Percentiles rank a stretch among this genome's conserved stretches.
Conservation (phyloP, 2,797 vertebrate genomes). For the Chanos chanos region DNA sequence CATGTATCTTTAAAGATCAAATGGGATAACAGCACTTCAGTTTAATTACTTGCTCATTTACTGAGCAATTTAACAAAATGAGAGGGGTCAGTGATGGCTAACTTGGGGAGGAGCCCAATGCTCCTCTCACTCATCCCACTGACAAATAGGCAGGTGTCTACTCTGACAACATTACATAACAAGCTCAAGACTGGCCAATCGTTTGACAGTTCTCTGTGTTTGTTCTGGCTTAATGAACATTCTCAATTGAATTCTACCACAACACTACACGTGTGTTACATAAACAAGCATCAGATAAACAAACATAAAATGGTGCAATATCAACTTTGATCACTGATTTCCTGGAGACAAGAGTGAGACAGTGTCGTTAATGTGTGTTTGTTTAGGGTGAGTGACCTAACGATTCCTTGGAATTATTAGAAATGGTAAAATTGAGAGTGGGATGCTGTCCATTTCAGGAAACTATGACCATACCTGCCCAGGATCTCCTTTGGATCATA, state of each 20-base stretch:
- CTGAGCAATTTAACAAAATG: not conserved
- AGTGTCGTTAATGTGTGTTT: not conserved
- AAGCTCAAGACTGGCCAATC: slow-evolving; percentile 13
- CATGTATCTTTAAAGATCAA: too few relatives aligned
- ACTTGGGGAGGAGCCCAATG: slow-evolving; percentile 13
- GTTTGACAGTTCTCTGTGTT: too few relatives aligned
- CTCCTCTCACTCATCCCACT: slow-evolving; percentile 33
- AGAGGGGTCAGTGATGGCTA: not conserved
- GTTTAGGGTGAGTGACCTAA: not conserved
- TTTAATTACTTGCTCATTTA: too few relatives aligned
- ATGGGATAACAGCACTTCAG: too few relatives aligned
- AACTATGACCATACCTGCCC: slow-evolving; percentile 84
- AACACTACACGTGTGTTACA: not conserved
- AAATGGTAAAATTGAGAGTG: too few relatives aligned
- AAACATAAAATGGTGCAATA: not conserved
- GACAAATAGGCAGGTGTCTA: slow-evolving; percentile 33
- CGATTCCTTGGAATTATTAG: too few relatives aligned
- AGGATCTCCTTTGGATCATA: slow-evolving; percentile 94
- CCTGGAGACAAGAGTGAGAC: not conserved
- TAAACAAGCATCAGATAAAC: not conserved
- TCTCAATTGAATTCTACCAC: not conserved
- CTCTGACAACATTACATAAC: slow-evolving; percentile 38
- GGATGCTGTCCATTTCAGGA: too few relatives aligned
- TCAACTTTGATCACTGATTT: not conserved
- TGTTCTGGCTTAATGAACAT: not conserved